These are phyloP conservation scores for Palythoa grandis DNA, from an alignment of 92 coral and sea anemone genomes.

Conservation along the genomic window DNA sequence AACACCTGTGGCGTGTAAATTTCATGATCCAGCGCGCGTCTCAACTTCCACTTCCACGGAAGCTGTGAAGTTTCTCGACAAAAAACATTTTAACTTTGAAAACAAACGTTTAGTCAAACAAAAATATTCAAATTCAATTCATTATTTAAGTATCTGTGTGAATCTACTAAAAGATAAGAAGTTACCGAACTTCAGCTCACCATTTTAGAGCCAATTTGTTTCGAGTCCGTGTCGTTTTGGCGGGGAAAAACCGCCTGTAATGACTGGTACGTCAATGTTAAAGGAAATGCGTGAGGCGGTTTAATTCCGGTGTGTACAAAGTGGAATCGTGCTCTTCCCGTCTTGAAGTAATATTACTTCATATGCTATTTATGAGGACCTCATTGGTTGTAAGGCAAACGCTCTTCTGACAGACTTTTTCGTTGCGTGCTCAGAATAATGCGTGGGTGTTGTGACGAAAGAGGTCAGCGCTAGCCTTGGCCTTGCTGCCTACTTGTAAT, in stretches of 20 bases:
- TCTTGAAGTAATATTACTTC: conserved; percentile 19
- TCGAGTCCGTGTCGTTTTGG: background rate
- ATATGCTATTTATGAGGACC: conserved; percentile 7
- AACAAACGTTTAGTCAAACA: background rate
- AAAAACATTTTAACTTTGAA: background rate
- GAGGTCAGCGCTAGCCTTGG: too few relatives aligned
- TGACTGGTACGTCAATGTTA: background rate
- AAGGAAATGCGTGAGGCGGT: background rate
- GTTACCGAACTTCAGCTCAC: background rate
- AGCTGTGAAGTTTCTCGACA: background rate
- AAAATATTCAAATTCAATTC: background rate
- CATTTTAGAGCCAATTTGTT: background rate
- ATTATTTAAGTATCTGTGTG: background rate
- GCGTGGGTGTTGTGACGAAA: too few relatives aligned
- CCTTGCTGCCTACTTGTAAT: too few relatives aligned
- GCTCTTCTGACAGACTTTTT: too few relatives aligned
- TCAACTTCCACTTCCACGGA: background rate
- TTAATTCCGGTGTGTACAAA: conserved; percentile 16
- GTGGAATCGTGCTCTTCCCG: conserved; percentile 32
- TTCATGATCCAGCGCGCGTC: conserved; percentile 22
- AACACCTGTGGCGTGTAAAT: conserved; percentile 59
- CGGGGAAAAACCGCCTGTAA: conserved; percentile 13
- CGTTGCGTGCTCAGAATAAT: too few relatives aligned
- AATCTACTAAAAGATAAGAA: background rate
- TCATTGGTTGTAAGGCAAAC: background rate